Evolutionary conservation across 2,797 vertebrate species (phyloP).

Genomic region (Eidolon dupreanum): DNA sequence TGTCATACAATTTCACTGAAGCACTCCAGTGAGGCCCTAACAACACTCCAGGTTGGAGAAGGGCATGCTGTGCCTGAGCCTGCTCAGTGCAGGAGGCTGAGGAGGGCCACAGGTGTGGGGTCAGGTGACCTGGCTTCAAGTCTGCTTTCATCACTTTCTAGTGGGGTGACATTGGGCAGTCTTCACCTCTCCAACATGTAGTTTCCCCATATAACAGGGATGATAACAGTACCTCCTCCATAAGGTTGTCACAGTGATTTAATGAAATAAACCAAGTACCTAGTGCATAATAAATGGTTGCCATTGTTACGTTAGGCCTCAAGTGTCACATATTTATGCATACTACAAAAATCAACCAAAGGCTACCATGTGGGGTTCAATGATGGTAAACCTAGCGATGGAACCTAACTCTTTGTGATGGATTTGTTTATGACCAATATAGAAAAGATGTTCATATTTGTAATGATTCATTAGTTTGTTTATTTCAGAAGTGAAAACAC

Average conservation of each 20-base stretch:
- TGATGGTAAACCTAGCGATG: not conserved
- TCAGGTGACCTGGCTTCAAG: not conserved
- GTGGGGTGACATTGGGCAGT: not conserved
- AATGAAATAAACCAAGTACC: not conserved
- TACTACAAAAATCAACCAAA: not conserved
- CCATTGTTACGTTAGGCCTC: not conserved
- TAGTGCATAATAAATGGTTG: not conserved
- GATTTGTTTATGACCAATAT: not conserved
- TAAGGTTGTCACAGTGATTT: not conserved
- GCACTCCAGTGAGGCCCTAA: not conserved
- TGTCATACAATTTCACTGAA: not conserved
- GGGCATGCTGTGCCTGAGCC: not conserved
- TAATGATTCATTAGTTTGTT: conserved; percentile 43
- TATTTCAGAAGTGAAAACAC: conserved; percentile 28
- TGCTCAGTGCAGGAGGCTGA: not conserved
- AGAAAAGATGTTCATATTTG: not conserved
- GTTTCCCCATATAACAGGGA: not conserved
- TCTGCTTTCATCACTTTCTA: not conserved
- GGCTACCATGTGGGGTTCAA: not conserved
- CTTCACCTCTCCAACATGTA: not conserved
- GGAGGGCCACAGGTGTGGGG: not conserved
- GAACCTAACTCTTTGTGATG: not conserved
- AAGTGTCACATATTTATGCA: not conserved
- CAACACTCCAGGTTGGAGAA: not conserved
- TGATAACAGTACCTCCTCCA: not conserved